A percentile compares a stretch with the other conserved stretches of the same genome.
Evolutionary conservation across 1,140 invertebrate genomes (phyloP).

Genomic region (Calycopis cecrops): DNA sequence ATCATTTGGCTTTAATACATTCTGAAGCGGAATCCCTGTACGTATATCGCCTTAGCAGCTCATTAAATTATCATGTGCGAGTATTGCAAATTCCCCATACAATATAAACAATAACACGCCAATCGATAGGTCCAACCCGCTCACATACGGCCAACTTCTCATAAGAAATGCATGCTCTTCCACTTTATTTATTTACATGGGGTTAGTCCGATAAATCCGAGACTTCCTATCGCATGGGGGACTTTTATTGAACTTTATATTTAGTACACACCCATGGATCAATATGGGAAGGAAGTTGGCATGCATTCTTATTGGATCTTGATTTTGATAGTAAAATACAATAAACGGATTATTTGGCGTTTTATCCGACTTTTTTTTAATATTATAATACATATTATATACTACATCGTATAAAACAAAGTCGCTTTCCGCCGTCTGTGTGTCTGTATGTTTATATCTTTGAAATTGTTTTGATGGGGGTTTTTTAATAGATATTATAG

Average conservation of each 20-base stretch:
- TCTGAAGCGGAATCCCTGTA: no score
- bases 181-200: constrained; percentile 72
- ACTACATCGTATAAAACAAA: no score
- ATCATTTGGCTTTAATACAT: no score
- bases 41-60: no score
- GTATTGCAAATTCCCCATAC: background rate
- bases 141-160: constrained; percentile 44
- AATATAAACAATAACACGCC: constrained; percentile 20
- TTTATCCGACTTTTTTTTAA: background rate
- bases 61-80: no score
- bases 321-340: constrained; percentile 1
- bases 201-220: constrained; percentile 67
- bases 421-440: no score
- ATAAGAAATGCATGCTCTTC: constrained; percentile 66
- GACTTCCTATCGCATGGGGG: constrained; percentile 59
- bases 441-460: no score
- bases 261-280: constrained; percentile 60
- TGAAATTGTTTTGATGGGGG: no score
- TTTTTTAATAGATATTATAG: no score
- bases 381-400: background rate
- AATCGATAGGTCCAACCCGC: constrained; percentile 58
- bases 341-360: no score
- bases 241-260: constrained; percentile 71
- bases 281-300: constrained; percentile 48
- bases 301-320: constrained; percentile 1